Evolutionary conservation across 2,888 invertebrate species (phyloP), one percentile per base, ranked within the genome.

Genomic region (Agrotis ipsilon): DNA sequence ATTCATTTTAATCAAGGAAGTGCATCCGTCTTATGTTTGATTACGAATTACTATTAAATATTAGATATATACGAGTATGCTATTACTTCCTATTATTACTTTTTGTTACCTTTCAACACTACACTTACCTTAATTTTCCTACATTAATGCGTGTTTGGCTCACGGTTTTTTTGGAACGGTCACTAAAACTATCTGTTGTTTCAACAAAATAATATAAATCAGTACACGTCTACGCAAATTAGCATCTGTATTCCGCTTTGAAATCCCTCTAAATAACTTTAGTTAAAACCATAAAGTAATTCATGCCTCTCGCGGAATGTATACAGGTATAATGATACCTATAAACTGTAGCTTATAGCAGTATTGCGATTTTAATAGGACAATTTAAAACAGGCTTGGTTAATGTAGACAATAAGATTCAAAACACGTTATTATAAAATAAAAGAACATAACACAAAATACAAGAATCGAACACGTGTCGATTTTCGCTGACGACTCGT

Each of bases 311-410:
- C 24, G 21, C 52, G 24, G 46, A 45, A 52, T 75, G 51, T 61
- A 51, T n/a, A 45, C 0, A 14, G 3, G 18, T 52, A 66, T 57
- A 52, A 55, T 3, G 18, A 32, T 57, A 57, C 32, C 21, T 46
- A 52, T 63, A 59, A 67, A 63, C 16, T 39, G 19, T 14, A 52
- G 16, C 14, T 19, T 70, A 65, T 54, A 76, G 0, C 19, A 60
- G 18, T 13, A 61, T 62, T 58, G 62, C 21, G 24, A 66, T 65
- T 65, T 82, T 71, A 61, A 61, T 71, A 81, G 63, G 19, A 21
- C 21, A 64, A 46, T 46, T 58, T 54, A 67, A 63, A 74, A 81
- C 65, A 32, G 27, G 54, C 9, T 19, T 32, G 32, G n/a, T n/a
- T 14, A 55, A n/a, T 0, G 5, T 21, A 16, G 3, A 14, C 54